Evolutionary conservation across 2,888 invertebrate genomes (phyloP), one percentile per base, ranked within the genome.

Genomic region (Thymelicus lineola): DNA sequence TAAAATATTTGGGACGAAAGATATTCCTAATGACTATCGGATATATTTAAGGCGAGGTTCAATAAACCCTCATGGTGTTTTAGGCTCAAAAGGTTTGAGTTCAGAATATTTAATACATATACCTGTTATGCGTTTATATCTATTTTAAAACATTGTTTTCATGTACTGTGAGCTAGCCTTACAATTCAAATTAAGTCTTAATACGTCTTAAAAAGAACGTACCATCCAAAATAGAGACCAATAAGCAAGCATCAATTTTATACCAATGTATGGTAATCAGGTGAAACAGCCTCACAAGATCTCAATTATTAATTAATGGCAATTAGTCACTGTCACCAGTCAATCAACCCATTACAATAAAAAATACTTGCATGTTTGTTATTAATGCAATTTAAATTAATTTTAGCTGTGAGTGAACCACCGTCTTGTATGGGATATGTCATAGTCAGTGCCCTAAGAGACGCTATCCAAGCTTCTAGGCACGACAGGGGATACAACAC

Each of bases 21-120:
- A 85, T 64, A 85, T 86, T 70, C 85, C 85, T 2, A 72, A 81
- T n/a, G 85, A 85, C 70, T 85, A 81, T 42, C 79, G 83, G 12
- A 77, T 83, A 35, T 86, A 83, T 73, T 74, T 86, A 6, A 77
- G 81, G 70, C 77, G 80, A 17, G 77, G 76, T 20, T 69, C 80
- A n/a, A 74, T 76, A 4, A 86, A 85, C 66, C 83, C 84, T 62
- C 82, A 83, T 66, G 86, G 86, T 6, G 83, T 84, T 71, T 76
- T 85, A 66, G 85, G 86, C 60, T 86, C 85, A 17, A 86, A 86
- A 84, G 82, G 86, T 85, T 75, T 17, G 60, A 20, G 1, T 15
- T 63, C 6, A 17, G 2, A n/a, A 15, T 10, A 9, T 7, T n/a
- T 10, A 55, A 12, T 28, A 12, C 1, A 7, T 20, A 7, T 55